Evolutionary conservation across 2,113 vertebrate genomes (phyloP), one percentile per base, ranked within the genome.

Genomic region (Petaurus breviceps): DNA sequence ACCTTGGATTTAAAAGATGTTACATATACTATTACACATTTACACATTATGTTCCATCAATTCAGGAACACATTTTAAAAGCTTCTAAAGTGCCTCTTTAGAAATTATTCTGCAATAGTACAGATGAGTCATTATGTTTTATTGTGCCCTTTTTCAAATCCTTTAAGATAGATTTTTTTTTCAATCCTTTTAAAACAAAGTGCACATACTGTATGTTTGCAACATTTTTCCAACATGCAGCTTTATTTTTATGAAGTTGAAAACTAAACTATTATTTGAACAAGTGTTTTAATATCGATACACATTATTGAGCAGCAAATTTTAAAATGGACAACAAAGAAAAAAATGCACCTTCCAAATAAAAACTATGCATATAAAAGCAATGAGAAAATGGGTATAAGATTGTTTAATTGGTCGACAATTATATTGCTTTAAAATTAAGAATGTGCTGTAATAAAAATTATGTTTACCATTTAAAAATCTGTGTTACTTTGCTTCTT

Each of bases 41-140:
- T 89, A 54, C n/a, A 89, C 92, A 91, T 94, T 95, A 91, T 92
- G 43, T 91, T 93, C 52, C 91, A 31, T 77, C 23, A 23, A 89
- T 0, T 93, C 91, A 51, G n/a, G 68, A 77, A 90, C 89, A 9
- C 61, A 95, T 96, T 95, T 52, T 46, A 84, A 53, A 94, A 47
- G 14, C 53, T 97, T 96, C 55, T 93, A 89, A 94, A 96, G 49
- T 10, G 31, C 28, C 1, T 93, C 0, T 96, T 97, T 89, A 43
- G 46, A 55, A 95, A 77, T 91, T 94, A 92, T 11, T 91, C 50
- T 93, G 10, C 92, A 8, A 8, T 92, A 91, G 46, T 93, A 92
- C n/a, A 14, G 53, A n/a, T 89, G 28, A 8, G 47, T 93, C 24
- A 46, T 43, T 68, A 68, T 43, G 68, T 84, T 84, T 84, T 96